Conservation (phyloP, 2,888 invertebrate species). For the Nomada fucata region DNA sequence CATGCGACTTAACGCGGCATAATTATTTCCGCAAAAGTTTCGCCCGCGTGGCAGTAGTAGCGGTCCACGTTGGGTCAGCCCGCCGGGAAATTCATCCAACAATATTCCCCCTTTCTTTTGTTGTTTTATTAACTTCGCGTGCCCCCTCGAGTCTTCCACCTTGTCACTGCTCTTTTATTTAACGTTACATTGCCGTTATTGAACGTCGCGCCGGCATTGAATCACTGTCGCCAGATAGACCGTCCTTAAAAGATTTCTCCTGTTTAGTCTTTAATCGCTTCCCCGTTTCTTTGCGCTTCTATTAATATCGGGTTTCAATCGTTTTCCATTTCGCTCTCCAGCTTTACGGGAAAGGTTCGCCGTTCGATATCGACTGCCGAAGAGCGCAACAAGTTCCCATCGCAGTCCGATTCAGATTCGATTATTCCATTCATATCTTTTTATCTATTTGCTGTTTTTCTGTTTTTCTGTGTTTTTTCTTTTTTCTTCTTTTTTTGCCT, state of each 20-base stretch:
- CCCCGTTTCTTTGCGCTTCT: not conserved
- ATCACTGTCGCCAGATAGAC: too few relatives aligned
- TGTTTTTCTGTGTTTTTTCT: not conserved
- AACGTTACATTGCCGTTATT: not conserved
- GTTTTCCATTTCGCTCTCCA: not conserved
- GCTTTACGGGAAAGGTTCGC: not conserved
- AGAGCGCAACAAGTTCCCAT: constrained; percentile 32
- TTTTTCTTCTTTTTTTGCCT: not conserved
- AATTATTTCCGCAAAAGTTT: constrained; percentile 47
- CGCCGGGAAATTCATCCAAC: constrained; percentile 38
- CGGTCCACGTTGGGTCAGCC: constrained; percentile 31
- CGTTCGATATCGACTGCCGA: not conserved
- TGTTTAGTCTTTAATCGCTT: constrained; percentile 7
- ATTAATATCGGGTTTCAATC: constrained; percentile 29
- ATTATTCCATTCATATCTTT: constrained; percentile 18
- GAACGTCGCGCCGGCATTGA: not conserved
- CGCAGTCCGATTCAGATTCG: constrained; percentile 6
- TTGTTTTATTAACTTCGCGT: constrained; percentile 7
- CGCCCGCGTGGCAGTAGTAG: not conserved
- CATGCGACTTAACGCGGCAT: not conserved
- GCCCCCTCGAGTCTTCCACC: not conserved
- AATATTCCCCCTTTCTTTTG: not conserved
- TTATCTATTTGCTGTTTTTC: not conserved
- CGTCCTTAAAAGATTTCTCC: constrained; percentile 24
- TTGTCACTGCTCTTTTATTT: not conserved